Percentiles rank a stretch among this genome's conserved stretches.
phyloP scores from a whole-genome alignment of 1,140 invertebrate species.

The Helicoverpa zea region DNA sequence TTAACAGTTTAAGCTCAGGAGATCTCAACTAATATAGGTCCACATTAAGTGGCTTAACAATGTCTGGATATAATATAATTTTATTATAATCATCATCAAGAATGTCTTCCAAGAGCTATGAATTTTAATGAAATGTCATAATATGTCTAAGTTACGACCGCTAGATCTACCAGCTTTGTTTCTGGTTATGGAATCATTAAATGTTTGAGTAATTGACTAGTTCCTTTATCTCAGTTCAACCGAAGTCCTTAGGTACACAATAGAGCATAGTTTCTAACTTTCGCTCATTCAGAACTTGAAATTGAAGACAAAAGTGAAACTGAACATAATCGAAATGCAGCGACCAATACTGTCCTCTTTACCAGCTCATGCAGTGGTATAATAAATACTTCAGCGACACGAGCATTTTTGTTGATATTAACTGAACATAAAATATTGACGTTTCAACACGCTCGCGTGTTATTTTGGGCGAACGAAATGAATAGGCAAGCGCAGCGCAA shows the following conservation, averaged over 20 bases:
- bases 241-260: neutral
- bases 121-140: slow-evolving; percentile 25
- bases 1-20: neutral
- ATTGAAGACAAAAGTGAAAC: neutral
- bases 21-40: neutral
- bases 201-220: slow-evolving; percentile 1
- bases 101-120: slow-evolving; percentile 19
- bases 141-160: slow-evolving; percentile 1
- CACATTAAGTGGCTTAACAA: neutral
- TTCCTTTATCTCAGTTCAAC: neutral
- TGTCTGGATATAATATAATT: neutral
- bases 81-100: slow-evolving; percentile 7
- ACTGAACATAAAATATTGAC: slow-evolving; percentile 38
- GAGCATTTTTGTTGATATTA: slow-evolving; percentile 41
- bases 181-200: neutral
- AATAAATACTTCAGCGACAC: slow-evolving; percentile 3
- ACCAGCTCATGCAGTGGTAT: neutral
- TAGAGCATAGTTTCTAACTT: too few relatives aligned
- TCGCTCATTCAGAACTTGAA: neutral
- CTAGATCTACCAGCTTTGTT: neutral
- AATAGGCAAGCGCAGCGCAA: slow-evolving; percentile 39
- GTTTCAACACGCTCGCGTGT: slow-evolving; percentile 37
- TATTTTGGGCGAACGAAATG: slow-evolving; percentile 45
- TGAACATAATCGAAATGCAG: neutral
- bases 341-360: too few relatives aligned